Percentiles rank a stretch among this genome's conserved stretches.
These are phyloP conservation scores for Osmerus eperlanus DNA, from an alignment of 2,113 vertebrate genomes.

Conservation along the genomic window DNA sequence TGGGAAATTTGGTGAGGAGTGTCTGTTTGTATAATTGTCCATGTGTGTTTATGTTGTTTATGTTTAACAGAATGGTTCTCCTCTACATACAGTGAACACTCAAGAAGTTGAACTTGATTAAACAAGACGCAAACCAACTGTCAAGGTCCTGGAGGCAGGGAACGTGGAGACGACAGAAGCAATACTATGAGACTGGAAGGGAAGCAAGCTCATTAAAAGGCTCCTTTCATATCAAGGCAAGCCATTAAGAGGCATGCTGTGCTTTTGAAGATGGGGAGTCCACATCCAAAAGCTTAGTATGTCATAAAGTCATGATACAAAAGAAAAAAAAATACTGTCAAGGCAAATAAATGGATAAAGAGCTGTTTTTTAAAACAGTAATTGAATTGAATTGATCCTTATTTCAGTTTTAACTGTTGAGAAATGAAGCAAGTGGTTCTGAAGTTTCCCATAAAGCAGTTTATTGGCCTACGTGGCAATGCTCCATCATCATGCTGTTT, in stretches of 20 bases:
- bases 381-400: slow-evolving; percentile 45
- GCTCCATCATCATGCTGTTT: slow-evolving; percentile 57
- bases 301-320: slow-evolving; percentile 32
- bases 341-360: slow-evolving; percentile 35
- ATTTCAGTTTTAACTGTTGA: slow-evolving; percentile 50
- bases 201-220: slow-evolving; percentile 20
- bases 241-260: not conserved
- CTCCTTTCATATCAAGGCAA: slow-evolving; percentile 26
- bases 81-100: no score
- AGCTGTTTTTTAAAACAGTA: not conserved
- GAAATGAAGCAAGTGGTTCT: slow-evolving; percentile 53
- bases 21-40: no score
- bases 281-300: slow-evolving; percentile 20
- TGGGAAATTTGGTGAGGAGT: no score
- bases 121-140: no score
- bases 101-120: no score
- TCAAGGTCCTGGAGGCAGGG: no score
- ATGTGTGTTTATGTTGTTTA: no score
- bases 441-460: slow-evolving; percentile 55
- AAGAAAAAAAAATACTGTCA: slow-evolving; percentile 22
- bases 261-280: slow-evolving; percentile 8
- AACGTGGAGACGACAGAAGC: no score
- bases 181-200: slow-evolving; percentile 13
- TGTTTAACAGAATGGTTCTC: no score
- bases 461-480: slow-evolving; percentile 50